A percentile compares a stretch with the other conserved stretches of the same genome.
Evolutionary conservation across 2,113 vertebrate species (phyloP).

Genomic region (Passer montanus): DNA sequence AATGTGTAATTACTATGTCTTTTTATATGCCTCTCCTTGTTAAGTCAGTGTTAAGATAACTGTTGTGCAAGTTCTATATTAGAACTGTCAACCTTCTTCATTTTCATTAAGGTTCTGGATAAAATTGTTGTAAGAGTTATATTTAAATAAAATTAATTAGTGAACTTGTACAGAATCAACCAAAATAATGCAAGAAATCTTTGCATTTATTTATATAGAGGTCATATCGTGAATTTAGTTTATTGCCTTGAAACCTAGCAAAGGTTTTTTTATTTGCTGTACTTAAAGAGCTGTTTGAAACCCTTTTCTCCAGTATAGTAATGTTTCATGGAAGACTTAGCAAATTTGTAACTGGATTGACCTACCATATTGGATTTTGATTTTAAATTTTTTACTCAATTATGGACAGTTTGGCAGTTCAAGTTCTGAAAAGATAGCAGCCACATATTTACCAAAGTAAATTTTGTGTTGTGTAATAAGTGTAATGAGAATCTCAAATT

Average conservation of each 20-base stretch:
- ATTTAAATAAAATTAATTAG: constrained; percentile 59
- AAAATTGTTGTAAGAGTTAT: constrained; percentile 13
- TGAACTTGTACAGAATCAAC: constrained; percentile 42
- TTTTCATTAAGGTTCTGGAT: constrained; percentile 26
- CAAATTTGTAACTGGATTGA: not conserved
- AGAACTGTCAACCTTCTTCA: constrained; percentile 44
- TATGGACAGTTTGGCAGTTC: not conserved
- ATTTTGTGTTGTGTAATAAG: not conserved
- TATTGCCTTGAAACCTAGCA: not conserved
- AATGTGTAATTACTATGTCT: constrained; percentile 19
- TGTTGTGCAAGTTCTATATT: constrained; percentile 59
- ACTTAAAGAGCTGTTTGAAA: not conserved
- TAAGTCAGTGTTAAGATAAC: constrained; percentile 12
- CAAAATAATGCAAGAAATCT: constrained; percentile 41
- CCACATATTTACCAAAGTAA: not conserved
- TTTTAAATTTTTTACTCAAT: not conserved
- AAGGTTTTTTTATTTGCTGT: not conserved
- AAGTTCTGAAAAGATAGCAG: not conserved
- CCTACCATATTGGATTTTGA: not conserved
- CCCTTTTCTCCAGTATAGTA: not conserved
- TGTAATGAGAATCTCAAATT: not conserved
- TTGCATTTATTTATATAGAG: constrained; percentile 46
- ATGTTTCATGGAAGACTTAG: not conserved
- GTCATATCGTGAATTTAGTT: not conserved
- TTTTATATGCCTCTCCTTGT: constrained; percentile 35